phyloP scores from a whole-genome alignment of 2,797 vertebrate species.

The Macroramphosus scolopax region DNA sequence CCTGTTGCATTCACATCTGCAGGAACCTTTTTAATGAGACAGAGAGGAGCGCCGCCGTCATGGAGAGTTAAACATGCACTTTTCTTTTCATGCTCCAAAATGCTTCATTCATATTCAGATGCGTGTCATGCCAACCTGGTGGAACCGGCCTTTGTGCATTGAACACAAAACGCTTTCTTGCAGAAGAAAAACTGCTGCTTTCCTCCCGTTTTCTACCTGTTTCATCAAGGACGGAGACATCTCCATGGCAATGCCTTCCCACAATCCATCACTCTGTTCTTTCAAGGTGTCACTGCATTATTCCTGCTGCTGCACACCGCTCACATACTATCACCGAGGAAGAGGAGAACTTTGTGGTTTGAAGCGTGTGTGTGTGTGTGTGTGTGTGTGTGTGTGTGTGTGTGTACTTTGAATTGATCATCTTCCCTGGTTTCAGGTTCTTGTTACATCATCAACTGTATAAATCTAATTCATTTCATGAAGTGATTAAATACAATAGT shows the following conservation, averaged over 20 bases:
- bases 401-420: too few relatives aligned
- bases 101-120: slow-evolving; percentile 52
- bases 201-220: not conserved
- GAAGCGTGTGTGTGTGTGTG: slow-evolving; percentile 10
- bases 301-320: not conserved
- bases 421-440: too few relatives aligned
- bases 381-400: not conserved
- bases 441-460: too few relatives aligned
- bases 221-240: slow-evolving; percentile 9
- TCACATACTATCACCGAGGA: not conserved
- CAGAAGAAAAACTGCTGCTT: not conserved
- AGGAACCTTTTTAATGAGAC: slow-evolving; percentile 12
- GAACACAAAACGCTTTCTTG: too few relatives aligned
- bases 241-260: slow-evolving; percentile 7
- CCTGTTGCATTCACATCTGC: slow-evolving; percentile 15
- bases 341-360: not conserved
- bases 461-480: too few relatives aligned
- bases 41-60: slow-evolving; percentile 13
- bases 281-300: slow-evolving; percentile 1
- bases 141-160: slow-evolving; percentile 1
- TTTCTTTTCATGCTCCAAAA: slow-evolving; percentile 59
- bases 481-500: too few relatives aligned
- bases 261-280: slow-evolving; percentile 19
- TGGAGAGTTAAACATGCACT: slow-evolving; percentile 49
- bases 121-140: slow-evolving; percentile 45